Base-by-base conservation (phyloP, 2,888 invertebrate species). In the Odontocolon sp. region DNA sequence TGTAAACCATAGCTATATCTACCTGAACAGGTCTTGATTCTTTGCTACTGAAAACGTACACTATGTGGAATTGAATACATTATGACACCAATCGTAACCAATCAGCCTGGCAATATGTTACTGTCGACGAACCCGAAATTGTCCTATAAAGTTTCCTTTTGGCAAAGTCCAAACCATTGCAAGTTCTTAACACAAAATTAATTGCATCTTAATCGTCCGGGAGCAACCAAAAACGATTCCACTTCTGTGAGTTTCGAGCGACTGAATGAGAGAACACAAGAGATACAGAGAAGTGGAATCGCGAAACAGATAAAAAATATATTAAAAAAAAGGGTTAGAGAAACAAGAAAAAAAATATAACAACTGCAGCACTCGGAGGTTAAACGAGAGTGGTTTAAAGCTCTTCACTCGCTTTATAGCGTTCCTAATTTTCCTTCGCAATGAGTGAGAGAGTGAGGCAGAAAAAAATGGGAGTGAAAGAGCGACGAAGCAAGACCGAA, bases 381-480 rank as follows among this genome's bases (percentile, higher is more conserved):
- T 68, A 66, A 63, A 71, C 50, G 63, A 57, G 77, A 77, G 77
- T 77, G 72, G 67, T 72, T 68, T 56, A 68, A 52, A 57, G 67
- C 68, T 72, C 67, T 50, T 45, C 61, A 50, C 57, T 45, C 66
- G 66, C 76, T 77, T 77, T 68, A 72, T 63, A 63, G 71, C 54
- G 56, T 72, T 72, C 72, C 68, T 72, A 77, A 77, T 77, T 77
- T 72, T 69, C 63, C 52, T 26, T 59, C 56, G 57, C 72, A 56
- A 47, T 18, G 47, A 21, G 14, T 31, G 59, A 42, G 9, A 42
- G 40, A n/a, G 52, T 3, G 38, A 45, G 57, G 14, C 23, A 36
- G 26, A 68, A 28, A 11, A 23, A 45, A 31, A 40, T n/a, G 26
- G 36, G 36, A 47, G 26, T 45, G 26, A 31, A 26, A 14, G 2